Evolutionary conservation across 2,888 invertebrate species (phyloP).

Genomic region (Drosophila greeni): DNA sequence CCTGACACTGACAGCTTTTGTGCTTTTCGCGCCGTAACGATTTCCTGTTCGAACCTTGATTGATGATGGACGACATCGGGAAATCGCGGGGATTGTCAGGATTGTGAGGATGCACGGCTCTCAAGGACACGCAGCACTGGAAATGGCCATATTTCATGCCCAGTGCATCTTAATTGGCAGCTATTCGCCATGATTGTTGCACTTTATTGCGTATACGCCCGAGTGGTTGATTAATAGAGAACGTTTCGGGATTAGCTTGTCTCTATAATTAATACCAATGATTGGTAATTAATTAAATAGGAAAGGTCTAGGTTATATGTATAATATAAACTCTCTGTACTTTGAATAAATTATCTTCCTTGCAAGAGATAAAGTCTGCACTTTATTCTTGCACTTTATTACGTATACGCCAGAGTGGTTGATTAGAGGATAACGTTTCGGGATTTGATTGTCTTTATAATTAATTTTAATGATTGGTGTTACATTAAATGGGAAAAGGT

Average conservation of each 20-base stretch:
- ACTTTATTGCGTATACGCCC: constrained; percentile 7
- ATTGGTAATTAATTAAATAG: not conserved
- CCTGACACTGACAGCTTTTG: constrained; percentile 4
- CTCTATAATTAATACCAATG: not conserved
- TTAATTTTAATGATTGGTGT: not conserved
- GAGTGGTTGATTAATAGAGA: not conserved
- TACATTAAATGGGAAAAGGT: not conserved
- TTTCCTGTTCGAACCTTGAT: constrained; percentile 33
- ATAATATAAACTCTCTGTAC: no score
- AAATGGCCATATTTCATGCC: not conserved
- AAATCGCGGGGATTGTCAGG: not conserved
- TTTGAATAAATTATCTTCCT: no score
- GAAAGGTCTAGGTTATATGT: no score
- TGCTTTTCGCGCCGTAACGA: constrained; percentile 20
- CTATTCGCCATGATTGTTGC: not conserved
- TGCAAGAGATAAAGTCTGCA: no score
- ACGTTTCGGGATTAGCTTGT: not conserved
- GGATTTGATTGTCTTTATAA: not conserved
- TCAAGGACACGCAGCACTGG: constrained; percentile 10
- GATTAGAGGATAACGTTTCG: not conserved
- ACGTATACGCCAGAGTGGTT: constrained; percentile 4
- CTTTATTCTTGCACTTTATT: constrained; percentile 2
- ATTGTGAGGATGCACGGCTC: constrained; percentile 6
- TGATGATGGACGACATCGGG: constrained; percentile 23
- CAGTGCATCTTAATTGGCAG: constrained; percentile 16